A percentile compares a stretch with the other conserved stretches of the same genome.
phyloP scores from a whole-genome alignment of 2,888 invertebrate species.

The Ormyrus rosae region DNA sequence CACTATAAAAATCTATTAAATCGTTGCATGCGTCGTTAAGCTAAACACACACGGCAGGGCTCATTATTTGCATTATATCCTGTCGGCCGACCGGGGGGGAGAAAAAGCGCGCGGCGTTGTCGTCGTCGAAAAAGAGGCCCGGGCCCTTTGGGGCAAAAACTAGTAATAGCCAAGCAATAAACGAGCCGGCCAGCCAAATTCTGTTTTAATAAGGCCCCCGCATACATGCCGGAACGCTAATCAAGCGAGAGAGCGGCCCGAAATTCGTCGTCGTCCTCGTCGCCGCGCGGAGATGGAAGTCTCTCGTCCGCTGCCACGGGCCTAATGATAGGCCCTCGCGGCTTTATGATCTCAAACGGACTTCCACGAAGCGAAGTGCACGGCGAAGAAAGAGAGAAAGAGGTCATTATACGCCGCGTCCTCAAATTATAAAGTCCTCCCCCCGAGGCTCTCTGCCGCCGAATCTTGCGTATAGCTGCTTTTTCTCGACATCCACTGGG shows the following conservation, averaged over 20 bases:
- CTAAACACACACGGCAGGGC: constrained; percentile 21
- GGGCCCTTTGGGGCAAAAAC: constrained; percentile 22
- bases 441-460: neutral
- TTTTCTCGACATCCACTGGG: no score
- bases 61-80: constrained; percentile 32
- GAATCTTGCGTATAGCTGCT: no score
- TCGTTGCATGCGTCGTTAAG: constrained; percentile 43
- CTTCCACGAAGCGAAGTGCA: constrained; percentile 62
- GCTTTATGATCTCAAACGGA: constrained; percentile 64
- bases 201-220: constrained; percentile 42
- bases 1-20: constrained; percentile 35
- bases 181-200: constrained; percentile 45
- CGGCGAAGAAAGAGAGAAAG: neutral
- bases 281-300: constrained; percentile 1
- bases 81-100: neutral
- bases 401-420: constrained; percentile 60
- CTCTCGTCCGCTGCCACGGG: neutral
- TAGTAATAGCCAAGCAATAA: constrained; percentile 49
- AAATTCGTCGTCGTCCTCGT: constrained; percentile 48
- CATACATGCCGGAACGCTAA: constrained; percentile 37
- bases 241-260: constrained; percentile 32
- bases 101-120: neutral
- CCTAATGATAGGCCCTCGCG: constrained; percentile 64
- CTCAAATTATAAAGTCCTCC: constrained; percentile 50
- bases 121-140: neutral